Base-by-base conservation (phyloP, 1,140 invertebrate genomes). In the Trichogramma pretiosum region DNA sequence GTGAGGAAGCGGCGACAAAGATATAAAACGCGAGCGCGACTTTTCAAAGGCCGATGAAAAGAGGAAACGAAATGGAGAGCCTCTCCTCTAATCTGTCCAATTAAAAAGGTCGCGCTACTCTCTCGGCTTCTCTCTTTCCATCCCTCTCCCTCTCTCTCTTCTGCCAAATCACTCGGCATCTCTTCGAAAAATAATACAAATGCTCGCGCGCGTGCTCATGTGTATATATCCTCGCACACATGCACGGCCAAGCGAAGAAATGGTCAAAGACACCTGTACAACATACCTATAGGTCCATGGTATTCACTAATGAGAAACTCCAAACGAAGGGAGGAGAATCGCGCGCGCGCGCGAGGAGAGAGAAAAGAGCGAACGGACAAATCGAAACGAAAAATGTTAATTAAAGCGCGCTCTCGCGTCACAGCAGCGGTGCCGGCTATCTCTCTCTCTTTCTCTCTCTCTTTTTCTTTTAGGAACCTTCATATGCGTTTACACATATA, bases 261-360 rank as follows among this genome's bases (percentile, higher is more conserved):
- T n/a, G n/a, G n/a, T n/a, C n/a, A n/a, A n/a, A n/a, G n/a, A n/a
- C n/a, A n/a, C n/a, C n/a, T n/a, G n/a, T n/a, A n/a, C n/a, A n/a
- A n/a, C n/a, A n/a, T n/a, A n/a, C n/a, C n/a, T n/a, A n/a, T n/a
- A n/a, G n/a, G n/a, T n/a, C n/a, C n/a, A n/a, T 61, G 68, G 66
- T 67, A 72, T 70, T 70, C 61, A 57, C 67, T 70, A 72, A 72
- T 70, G 68, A 72, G 67, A 64, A 48, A 44, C 59, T 55, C 51
- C 50, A 48, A 53, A 52, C 48, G 11, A 33, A 30, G 42, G 19
- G 33, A 50, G 37, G 39, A 35, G 5, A 14, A 17, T 33, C 32
- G 37, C 53, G 55, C 56, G 48, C 40, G 39, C 45, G 46, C 53
- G 56, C 50, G 9, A 35, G 34, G 8, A n/a, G n/a, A n/a, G n/a